Conservation (phyloP, 2,888 invertebrate genomes). For the Clitarchus hookeri region DNA sequence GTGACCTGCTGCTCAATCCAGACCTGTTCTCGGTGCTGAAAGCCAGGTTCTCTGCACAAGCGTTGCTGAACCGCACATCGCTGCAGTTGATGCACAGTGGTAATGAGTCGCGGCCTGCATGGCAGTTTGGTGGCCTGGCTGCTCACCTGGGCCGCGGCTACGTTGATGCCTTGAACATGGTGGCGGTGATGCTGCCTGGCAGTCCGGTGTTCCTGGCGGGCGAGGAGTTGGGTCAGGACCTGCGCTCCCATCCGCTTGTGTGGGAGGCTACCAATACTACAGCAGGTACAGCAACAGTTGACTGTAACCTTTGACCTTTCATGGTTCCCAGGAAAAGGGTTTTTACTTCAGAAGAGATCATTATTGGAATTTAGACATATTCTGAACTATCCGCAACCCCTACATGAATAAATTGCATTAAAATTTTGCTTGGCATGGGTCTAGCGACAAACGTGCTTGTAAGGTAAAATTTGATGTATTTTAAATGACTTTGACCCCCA, state of each 20-base stretch:
- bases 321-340: too few relatives aligned
- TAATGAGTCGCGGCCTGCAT: background rate
- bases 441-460: too few relatives aligned
- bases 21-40: background rate
- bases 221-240: constrained; percentile 58
- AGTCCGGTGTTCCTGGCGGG: constrained; percentile 67
- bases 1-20: background rate
- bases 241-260: constrained; percentile 44
- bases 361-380: too few relatives aligned
- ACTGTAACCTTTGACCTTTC: too few relatives aligned
- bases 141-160: constrained; percentile 53
- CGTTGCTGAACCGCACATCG: background rate
- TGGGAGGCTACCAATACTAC: background rate
- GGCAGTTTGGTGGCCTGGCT: constrained; percentile 29
- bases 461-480: too few relatives aligned
- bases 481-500: too few relatives aligned
- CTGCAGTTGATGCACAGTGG: background rate
- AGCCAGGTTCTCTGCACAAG: background rate
- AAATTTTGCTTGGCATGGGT: too few relatives aligned
- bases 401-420: too few relatives aligned
- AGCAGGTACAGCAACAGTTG: background rate
- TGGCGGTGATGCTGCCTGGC: constrained; percentile 79
- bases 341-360: too few relatives aligned
- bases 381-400: too few relatives aligned
- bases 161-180: constrained; percentile 62